These are phyloP conservation scores for Daboia siamensis DNA, from an alignment of 2,113 vertebrate genomes.

Conservation along the genomic window DNA sequence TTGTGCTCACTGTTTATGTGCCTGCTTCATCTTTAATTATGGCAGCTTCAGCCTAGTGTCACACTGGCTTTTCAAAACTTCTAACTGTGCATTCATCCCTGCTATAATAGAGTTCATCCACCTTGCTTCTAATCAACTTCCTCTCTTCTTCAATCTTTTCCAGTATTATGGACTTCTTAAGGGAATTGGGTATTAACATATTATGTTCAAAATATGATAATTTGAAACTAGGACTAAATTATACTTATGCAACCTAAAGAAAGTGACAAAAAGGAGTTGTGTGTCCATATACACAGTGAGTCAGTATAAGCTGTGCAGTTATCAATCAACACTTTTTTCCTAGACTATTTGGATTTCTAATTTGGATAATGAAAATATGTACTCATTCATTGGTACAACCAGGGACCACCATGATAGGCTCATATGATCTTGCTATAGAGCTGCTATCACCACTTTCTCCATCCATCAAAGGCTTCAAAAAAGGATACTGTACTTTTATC, in stretches of 20 bases:
- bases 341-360: not conserved
- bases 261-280: not conserved
- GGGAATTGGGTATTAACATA: not conserved
- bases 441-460: not conserved
- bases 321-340: not conserved
- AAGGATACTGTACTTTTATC: not conserved
- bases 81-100: not conserved
- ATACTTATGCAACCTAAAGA: not conserved
- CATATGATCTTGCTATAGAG: not conserved
- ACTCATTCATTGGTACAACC: not conserved
- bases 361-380: fast-evolving
- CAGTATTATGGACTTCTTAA: not conserved
- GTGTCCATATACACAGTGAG: not conserved
- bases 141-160: not conserved
- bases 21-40: not conserved
- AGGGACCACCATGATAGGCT: not conserved
- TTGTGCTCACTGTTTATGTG: not conserved
- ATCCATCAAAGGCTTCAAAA: not conserved
- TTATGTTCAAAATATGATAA: not conserved
- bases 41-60: not conserved
- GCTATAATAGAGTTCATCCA: not conserved
- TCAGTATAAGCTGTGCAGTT: not conserved
- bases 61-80: not conserved
- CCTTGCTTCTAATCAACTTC: not conserved
- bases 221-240: not conserved